Evolutionary conservation across 2,113 vertebrate species (phyloP).

Genomic region (Tonatia bakeri): DNA sequence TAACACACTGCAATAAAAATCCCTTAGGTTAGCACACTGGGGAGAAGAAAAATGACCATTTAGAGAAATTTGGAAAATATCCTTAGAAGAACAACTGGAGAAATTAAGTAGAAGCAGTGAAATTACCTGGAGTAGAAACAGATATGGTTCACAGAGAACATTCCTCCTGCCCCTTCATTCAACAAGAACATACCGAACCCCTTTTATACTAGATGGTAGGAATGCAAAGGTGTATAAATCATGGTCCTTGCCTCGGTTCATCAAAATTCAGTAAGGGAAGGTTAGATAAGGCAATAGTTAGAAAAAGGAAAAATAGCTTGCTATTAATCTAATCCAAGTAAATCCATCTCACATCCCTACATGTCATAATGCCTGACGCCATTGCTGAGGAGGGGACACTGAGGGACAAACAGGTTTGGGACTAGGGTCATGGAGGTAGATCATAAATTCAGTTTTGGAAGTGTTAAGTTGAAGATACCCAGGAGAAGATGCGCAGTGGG

Average conservation of each 20-base stretch:
- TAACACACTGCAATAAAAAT: background rate
- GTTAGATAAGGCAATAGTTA: background rate
- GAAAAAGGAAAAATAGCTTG: background rate
- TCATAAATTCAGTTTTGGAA: background rate
- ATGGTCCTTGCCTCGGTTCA: background rate
- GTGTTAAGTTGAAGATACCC: background rate
- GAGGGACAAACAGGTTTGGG: background rate
- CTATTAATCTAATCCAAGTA: background rate
- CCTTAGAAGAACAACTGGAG: background rate
- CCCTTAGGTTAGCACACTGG: background rate
- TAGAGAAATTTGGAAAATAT: background rate
- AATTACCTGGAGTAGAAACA: background rate
- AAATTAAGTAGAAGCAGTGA: background rate
- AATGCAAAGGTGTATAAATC: background rate
- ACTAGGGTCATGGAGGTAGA: background rate
- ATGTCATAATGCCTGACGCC: background rate
- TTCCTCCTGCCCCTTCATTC: background rate
- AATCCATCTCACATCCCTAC: background rate
- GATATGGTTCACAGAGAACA: background rate
- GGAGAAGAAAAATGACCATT: slow-evolving; percentile 21
- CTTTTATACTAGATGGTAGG: background rate
- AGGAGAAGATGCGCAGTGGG: background rate
- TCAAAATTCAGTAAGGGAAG: background rate
- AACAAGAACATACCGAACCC: background rate
- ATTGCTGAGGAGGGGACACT: background rate